Evolutionary conservation across 2,113 vertebrate genomes (phyloP).

Genomic region (human (Homo sapiens)): GRCh38 chr21:14528001-14528500

Average conservation of each 20-base stretch:
- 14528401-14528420: background rate
- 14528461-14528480: background rate
- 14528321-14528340: background rate
- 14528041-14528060: slow-evolving; percentile 30
- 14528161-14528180: background rate
- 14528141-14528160: background rate
- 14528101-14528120: slow-evolving; percentile 8
- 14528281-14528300: background rate
- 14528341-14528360: background rate
- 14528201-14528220: background rate
- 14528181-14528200: background rate
- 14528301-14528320: no score
- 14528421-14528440: background rate
- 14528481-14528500: background rate
- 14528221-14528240: background rate
- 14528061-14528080: background rate
- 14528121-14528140: background rate
- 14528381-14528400: background rate
- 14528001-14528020: background rate
- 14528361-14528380: background rate
- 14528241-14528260: background rate
- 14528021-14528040: background rate
- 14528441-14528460: background rate
- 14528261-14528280: background rate
- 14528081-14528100: background rate